Base-by-base conservation (phyloP, 1,140 invertebrate genomes). In the Tetramorium parvispinum region DNA sequence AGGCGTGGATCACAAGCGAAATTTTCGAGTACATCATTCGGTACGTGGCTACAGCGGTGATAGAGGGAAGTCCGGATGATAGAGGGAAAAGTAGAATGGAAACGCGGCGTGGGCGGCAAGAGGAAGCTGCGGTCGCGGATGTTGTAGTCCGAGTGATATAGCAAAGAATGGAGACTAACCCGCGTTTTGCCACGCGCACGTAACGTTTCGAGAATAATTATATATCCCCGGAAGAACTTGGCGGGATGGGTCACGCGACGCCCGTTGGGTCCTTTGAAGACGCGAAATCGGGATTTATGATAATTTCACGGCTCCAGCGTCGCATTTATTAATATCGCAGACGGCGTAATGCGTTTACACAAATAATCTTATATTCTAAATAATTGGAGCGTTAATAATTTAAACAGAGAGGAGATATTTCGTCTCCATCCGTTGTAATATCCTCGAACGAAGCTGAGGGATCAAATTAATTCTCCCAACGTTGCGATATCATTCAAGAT, bases 371-470 rank as follows among this genome's bases (percentile, higher is more conserved):
- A 7, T 24, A 24, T 59, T 59, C 66, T n/a, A 43, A 55, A 57
- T 82, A 83, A 75, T 73, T 73, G 40, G 53, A 49, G 79, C 79
- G 21, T 71, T 71, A 49, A 63, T 46, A 73, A 83, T 75, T 55
- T 57, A 21, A 59, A 24, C 53, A 27, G 24, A 40, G 51, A 24
- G 32, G 32, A 10, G 32, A 53, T 55, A 24, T 53, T 51, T 24
- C 61, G 32, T 21, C 32, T 43, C 5, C 37, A 40, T 18, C 40
- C 68, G 43, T 82, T 37, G 16, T 46, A 27, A n/a, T 32, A 32
- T 32, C 32, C 43, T 82, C 40, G 24, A 46, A 43, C 53, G 66
- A 53, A 21, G 53, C 53, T 75, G 37, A 73, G 24, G 66, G 79
- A 82, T 82, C 27, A 73, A 59, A 82, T 82, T 82, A 70, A 43